These are phyloP conservation scores for Corythornis vintsioides DNA, from an alignment of 2,113 vertebrate genomes.

Conservation along the genomic window DNA sequence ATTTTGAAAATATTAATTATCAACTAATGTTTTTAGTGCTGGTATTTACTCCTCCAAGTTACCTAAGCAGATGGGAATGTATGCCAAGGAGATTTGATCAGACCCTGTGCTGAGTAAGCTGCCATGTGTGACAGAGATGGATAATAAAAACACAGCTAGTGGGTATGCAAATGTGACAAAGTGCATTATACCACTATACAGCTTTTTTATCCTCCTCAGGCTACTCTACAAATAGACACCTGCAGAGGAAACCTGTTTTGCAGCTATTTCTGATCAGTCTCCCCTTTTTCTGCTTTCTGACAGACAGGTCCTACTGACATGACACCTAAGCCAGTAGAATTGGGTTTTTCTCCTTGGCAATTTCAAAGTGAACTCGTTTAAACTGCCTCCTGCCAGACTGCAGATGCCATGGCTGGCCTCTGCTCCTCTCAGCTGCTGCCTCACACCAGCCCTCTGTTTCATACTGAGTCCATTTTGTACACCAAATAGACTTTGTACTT, in stretches of 20 bases:
- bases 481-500: background rate
- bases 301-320: background rate
- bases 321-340: background rate
- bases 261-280: background rate
- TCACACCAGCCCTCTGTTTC: background rate
- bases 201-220: background rate
- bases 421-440: background rate
- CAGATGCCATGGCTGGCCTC: background rate
- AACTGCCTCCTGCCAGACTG: background rate
- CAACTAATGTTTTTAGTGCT: background rate
- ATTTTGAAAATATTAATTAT: background rate
- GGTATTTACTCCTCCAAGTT: background rate
- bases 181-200: background rate
- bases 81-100: background rate
- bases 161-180: background rate
- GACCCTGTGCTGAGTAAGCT: background rate
- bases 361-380: conserved; percentile 17
- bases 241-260: background rate
- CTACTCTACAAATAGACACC: background rate
- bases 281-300: background rate
- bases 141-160: background rate
- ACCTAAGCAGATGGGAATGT: background rate
- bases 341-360: background rate
- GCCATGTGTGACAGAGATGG: background rate
- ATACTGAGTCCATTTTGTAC: background rate